These are phyloP conservation scores for Diuraphis noxia DNA, from an alignment of 1,140 invertebrate species.

Conservation along the genomic window DNA sequence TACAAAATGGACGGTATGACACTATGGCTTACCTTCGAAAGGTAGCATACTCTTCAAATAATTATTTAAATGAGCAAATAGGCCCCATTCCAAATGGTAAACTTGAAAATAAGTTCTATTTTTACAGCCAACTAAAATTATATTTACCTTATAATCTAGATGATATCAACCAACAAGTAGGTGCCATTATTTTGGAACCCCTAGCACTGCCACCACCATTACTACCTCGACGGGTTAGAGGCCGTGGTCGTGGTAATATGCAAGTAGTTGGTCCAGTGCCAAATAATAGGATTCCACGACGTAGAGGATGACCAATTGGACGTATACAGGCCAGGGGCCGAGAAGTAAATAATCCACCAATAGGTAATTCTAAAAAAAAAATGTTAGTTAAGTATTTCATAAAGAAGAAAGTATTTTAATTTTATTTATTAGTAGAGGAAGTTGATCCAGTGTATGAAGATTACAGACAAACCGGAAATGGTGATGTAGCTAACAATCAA, in stretches of 20 bases:
- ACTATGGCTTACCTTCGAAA: not conserved
- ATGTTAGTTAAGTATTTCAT: too few relatives aligned
- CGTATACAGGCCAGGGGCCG: not conserved
- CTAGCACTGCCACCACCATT: too few relatives aligned
- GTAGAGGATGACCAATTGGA: not conserved
- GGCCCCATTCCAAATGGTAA: not conserved
- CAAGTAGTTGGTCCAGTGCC: too few relatives aligned
- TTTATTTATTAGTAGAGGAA: too few relatives aligned
- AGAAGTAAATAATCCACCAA: not conserved
- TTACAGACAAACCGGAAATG: too few relatives aligned
- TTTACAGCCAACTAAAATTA: not conserved
- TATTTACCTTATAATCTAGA: not conserved
- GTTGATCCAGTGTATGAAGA: too few relatives aligned
- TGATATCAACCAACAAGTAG: not conserved
- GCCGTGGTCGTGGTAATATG: not conserved
- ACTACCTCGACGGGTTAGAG: not conserved
- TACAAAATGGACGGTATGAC: not conserved
- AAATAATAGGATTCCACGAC: not conserved
- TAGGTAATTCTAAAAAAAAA: not conserved
- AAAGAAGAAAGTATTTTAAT: too few relatives aligned
- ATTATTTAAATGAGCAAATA: not conserved
- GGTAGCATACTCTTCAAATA: not conserved
- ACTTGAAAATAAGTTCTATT: not conserved
- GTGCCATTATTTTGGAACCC: not conserved
- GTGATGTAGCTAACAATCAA: too few relatives aligned